Evolutionary conservation across 2,113 vertebrate genomes (phyloP), one percentile per base, ranked within the genome.

Genomic region (Ictidomys tridecemlineatus): DNA sequence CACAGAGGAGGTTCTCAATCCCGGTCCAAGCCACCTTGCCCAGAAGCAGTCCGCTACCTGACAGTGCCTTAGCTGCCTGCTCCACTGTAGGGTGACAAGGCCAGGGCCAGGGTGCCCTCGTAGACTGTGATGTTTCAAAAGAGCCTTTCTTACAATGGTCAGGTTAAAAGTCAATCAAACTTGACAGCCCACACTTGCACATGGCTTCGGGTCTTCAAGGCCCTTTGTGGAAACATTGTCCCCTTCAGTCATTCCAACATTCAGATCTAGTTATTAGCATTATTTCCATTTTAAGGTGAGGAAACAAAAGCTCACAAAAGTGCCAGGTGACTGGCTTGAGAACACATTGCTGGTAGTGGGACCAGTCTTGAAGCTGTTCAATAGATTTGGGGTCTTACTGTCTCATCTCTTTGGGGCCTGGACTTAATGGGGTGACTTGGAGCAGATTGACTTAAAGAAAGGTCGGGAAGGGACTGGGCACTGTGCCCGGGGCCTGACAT

Each of bases 71-170:
- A 5, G 16, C 48, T 32, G 28, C 72, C 72, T 82, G 32, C 83
- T n/a, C 2, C 8, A 26, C 2, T 2, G 5, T 69, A 34, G 39
- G 79, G 79, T 9, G 2, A 85, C 39, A 13, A 45, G 53, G 48
- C 14, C 18, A 17, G 67, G n/a, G 34, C 84, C 9, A 1, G n/a
- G 6, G 39, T 0, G 0, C 67, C 45, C 8, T 37, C 61, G 28
- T 32, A 65, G 72, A 65, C 69, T 0, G 1, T 8, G 80, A 53
- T n/a, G 2, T 79, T 78, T 70, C n/a, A 14, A 32, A 70, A 86
- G 84, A 90, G 20, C 30, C 10, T 63, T 63, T 87, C 32, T 92
- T 16, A 16, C 10, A 10, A 61, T 53, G 6, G 10, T 53, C 45
- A 9, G 0, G 24, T 51, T 45, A 45, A 82, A 63, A 67, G 84